These are phyloP conservation scores for Polypterus bichir DNA, from an alignment of 2,113 vertebrate genomes.

Conservation along the genomic window DNA sequence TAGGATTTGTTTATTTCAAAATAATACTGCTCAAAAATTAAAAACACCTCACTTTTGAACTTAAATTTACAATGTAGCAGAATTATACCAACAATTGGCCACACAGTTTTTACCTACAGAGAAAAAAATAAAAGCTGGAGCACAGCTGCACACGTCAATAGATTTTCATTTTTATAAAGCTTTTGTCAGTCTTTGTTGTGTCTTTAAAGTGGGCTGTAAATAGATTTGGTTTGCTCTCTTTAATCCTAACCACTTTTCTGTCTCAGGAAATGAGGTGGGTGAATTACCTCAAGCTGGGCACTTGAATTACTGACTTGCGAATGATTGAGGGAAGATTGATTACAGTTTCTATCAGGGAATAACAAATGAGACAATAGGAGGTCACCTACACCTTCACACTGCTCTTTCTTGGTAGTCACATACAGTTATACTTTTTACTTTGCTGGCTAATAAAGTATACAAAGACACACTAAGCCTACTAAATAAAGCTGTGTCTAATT, in stretches of 20 bases:
- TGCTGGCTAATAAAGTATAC: neutral
- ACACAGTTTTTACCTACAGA: no score
- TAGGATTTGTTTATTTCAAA: no score
- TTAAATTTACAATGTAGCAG: no score
- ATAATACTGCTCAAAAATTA: no score
- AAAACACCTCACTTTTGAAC: no score
- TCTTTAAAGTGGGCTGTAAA: neutral
- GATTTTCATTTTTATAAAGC: no score
- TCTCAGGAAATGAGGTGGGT: conserved; percentile 1
- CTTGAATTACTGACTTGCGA: conserved; percentile 1
- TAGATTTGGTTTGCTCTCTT: neutral
- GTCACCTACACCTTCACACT: conserved; percentile 2
- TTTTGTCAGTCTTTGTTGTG: neutral
- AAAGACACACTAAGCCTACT: neutral
- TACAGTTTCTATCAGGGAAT: neutral
- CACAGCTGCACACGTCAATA: no score
- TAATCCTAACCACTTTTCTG: conserved; percentile 2
- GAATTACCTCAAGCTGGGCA: neutral
- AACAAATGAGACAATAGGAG: conserved; percentile 2
- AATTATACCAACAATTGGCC: no score
- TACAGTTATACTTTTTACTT: neutral
- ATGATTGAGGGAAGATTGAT: conserved; percentile 5
- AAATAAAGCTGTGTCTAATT: no score
- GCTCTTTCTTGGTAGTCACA: neutral
- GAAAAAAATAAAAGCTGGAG: no score